These are phyloP conservation scores for Gymnothorax reevesii DNA, from an alignment of 2,797 vertebrate genomes.

Conservation along the genomic window DNA sequence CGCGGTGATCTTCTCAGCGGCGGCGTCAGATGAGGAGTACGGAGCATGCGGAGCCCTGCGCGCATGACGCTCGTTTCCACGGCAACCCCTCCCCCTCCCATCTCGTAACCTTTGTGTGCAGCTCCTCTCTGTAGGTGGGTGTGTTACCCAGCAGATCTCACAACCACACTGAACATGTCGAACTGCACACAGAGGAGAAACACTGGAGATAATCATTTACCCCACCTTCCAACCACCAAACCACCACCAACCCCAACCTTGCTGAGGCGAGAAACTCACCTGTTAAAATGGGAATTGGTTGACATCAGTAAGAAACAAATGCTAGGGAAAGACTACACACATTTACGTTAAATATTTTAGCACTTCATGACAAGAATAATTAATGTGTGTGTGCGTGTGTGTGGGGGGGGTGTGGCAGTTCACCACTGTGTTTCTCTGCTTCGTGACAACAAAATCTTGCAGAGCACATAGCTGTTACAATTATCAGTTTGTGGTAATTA, in stretches of 20 bases:
- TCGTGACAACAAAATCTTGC: background rate
- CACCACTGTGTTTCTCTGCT: background rate
- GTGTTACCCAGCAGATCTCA: slow-evolving; percentile 66
- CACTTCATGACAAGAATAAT: slow-evolving; percentile 64
- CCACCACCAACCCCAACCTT: slow-evolving; percentile 50
- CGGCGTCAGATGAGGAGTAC: background rate
- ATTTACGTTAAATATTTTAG: slow-evolving; percentile 66
- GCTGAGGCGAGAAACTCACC: slow-evolving; percentile 52
- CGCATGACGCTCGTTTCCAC: slow-evolving; percentile 76
- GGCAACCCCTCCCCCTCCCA: slow-evolving; percentile 62
- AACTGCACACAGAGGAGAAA: slow-evolving; percentile 67
- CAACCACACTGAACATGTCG: slow-evolving; percentile 66
- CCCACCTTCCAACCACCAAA: background rate
- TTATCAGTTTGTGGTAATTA: background rate
- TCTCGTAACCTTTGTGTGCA: slow-evolving; percentile 61
- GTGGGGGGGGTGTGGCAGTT: slow-evolving; percentile 35
- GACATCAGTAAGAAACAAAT: slow-evolving; percentile 72
- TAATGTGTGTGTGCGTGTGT: slow-evolving; percentile 52
- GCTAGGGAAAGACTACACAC: slow-evolving; percentile 56
- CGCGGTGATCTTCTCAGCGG: background rate
- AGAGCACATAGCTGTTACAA: background rate
- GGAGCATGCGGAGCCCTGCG: slow-evolving; percentile 52
- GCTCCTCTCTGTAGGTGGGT: slow-evolving; percentile 59
- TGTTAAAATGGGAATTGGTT: slow-evolving; percentile 72
- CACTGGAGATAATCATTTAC: slow-evolving; percentile 58